phyloP scores from a whole-genome alignment of 2,888 invertebrate species.

The Spilosoma lubricipeda region DNA sequence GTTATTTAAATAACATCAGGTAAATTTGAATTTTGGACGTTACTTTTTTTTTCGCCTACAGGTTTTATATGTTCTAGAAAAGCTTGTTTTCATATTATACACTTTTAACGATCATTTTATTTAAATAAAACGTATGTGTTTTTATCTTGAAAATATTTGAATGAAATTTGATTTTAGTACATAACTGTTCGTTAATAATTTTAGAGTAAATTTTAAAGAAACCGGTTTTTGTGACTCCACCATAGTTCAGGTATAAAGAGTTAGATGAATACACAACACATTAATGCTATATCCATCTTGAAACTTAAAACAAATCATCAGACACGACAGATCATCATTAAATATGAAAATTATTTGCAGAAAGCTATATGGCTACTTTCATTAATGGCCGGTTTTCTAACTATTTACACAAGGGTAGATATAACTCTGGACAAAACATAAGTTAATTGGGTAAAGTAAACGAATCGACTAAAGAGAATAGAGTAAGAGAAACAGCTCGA shows the following conservation, averaged over 20 bases:
- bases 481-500: neutral
- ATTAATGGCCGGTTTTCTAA: too few relatives aligned
- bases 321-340: too few relatives aligned
- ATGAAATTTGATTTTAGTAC: neutral
- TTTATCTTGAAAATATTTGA: neutral
- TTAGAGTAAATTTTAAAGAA: neutral
- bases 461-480: too few relatives aligned
- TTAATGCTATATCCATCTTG: too few relatives aligned
- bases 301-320: too few relatives aligned
- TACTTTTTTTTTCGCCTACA: neutral
- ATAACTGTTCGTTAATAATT: neutral
- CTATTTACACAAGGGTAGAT: too few relatives aligned
- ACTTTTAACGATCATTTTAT: neutral
- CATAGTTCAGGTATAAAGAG: neutral
- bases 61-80: slow-evolving; percentile 11
- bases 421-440: too few relatives aligned
- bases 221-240: neutral
- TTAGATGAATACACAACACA: neutral
- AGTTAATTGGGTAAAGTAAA: neutral
- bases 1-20: slow-evolving; percentile 37
- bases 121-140: neutral
- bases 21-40: slow-evolving; percentile 12
- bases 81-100: neutral
- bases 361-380: too few relatives aligned
- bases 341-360: too few relatives aligned